Evolutionary conservation across 2,888 invertebrate species (phyloP), one percentile per base, ranked within the genome.

Genomic region (Epinotia demarniana): DNA sequence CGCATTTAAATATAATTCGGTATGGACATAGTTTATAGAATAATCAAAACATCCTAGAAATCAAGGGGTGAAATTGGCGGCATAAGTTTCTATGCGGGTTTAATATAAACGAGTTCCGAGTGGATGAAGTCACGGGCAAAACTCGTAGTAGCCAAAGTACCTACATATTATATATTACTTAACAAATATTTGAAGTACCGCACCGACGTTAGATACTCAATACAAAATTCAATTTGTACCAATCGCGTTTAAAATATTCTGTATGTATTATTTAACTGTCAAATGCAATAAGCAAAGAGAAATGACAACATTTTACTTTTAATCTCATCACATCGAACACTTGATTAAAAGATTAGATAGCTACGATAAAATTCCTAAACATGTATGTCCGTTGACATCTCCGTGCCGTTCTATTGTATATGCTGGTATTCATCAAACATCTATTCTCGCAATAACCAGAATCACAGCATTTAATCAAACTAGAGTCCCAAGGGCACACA

Each of bases 401-500:
- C n/a, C 2, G n/a, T n/a, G n/a, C 6, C n/a, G 8, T n/a, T 8
- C n/a, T 6, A 43, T 19, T 49, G 64, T 49, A 53, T 53, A 18
- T 19, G 66, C 11, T 53, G 27, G n/a, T 27, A 66, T 33, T 64
- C 16, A 13, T 53, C 66, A 53, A 70, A 71, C 62, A 16, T 53
- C 53, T n/a, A 69, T 43, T 69, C 55, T 67, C 33, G 57, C 46
- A 58, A 58, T 69, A 69, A 23, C 46, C 66, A 53, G 61, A 75
- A 75, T 62, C 74, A 72, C 73, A 72, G 77, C 75, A 75, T 71
- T 72, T 66, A 73, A 72, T 68, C 69, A 63, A 69, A 73, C 75
- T 73, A 68, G 55, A 61, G 74, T 75, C 80, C 78, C 77, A 72
- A 78, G 73, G 78, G 61, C 61, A 68, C 57, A 61, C 87, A 82